Evolutionary conservation across 2,113 vertebrate genomes (phyloP).

Genomic region (Albula goreensis): DNA sequence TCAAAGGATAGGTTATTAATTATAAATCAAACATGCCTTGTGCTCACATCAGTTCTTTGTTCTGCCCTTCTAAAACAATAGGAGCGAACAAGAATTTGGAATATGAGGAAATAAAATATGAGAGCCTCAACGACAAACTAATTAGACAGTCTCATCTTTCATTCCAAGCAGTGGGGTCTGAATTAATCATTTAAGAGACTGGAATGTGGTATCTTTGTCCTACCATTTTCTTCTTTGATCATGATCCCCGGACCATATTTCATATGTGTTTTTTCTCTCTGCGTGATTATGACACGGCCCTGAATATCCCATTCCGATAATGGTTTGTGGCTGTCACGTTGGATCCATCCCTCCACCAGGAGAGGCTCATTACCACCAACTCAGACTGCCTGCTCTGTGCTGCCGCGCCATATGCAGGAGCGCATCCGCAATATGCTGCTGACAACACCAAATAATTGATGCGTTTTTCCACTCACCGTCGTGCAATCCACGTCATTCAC

Average conservation of each 20-base stretch:
- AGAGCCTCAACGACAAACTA: background rate
- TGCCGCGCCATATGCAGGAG: background rate
- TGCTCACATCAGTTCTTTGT: background rate
- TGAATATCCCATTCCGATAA: background rate
- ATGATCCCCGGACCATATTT: background rate
- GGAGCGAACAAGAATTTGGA: background rate
- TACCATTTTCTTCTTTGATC: background rate
- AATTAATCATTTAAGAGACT: slow-evolving; percentile 15
- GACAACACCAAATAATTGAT: background rate
- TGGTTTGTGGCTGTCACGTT: background rate
- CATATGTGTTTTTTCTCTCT: background rate
- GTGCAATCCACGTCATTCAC: background rate
- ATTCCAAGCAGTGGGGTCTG: background rate
- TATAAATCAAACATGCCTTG: background rate
- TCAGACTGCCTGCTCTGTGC: background rate
- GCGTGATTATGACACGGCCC: background rate
- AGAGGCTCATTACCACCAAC: background rate
- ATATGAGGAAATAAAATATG: background rate
- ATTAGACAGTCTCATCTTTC: background rate
- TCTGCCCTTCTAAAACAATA: background rate
- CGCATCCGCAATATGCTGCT: background rate
- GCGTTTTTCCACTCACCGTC: background rate
- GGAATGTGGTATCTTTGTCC: slow-evolving; percentile 4
- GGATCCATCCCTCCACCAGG: background rate
- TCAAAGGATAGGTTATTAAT: background rate